These are phyloP conservation scores for Menura novaehollandiae DNA, from an alignment of 2,113 vertebrate genomes.

Conservation along the genomic window DNA sequence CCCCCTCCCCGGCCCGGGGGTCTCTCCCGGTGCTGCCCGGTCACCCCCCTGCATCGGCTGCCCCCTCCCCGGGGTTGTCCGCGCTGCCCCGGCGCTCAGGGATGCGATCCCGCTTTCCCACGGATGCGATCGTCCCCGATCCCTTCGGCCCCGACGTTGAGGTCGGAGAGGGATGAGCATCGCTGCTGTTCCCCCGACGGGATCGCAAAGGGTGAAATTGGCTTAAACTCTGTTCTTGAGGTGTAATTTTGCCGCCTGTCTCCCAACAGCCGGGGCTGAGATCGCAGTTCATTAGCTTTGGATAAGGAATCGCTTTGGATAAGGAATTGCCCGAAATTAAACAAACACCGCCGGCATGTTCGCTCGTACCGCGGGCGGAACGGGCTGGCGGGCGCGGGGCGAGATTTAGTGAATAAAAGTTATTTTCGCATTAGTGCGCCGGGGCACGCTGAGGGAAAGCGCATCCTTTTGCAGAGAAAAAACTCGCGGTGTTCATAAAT, in stretches of 20 bases:
- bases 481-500: not conserved
- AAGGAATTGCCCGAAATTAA: slow-evolving; percentile 7
- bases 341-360: not conserved
- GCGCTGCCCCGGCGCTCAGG: not conserved
- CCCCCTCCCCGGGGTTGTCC: not conserved
- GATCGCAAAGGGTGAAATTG: not conserved
- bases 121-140: not conserved
- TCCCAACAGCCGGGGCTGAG: not conserved
- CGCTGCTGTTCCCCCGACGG: not conserved
- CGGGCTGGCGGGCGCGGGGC: not conserved
- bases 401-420: not conserved
- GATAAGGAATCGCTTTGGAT: not conserved
- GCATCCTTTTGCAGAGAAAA: not conserved
- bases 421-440: not conserved
- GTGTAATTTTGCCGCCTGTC: not conserved
- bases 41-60: too few species aligned
- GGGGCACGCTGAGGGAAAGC: not conserved
- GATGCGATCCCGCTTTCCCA: not conserved
- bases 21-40: not conserved
- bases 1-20: not conserved
- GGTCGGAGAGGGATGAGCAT: not conserved
- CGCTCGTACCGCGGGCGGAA: not conserved
- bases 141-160: not conserved
- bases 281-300: not conserved
- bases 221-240: not conserved